phyloP scores from a whole-genome alignment of 2,888 invertebrate genomes.

The Cryptocephalus primarius region DNA sequence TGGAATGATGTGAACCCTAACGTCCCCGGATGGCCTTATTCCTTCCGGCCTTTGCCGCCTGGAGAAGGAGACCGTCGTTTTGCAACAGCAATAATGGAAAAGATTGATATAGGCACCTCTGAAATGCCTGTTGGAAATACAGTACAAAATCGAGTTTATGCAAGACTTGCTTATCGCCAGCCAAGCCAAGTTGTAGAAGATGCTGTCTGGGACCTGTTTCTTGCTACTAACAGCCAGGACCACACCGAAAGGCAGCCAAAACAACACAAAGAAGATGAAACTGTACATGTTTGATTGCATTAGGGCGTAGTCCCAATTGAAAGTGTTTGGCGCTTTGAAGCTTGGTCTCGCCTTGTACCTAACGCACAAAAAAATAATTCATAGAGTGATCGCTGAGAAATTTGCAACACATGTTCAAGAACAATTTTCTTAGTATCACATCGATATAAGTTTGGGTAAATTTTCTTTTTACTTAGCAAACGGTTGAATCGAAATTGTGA shows the following conservation, averaged over 20 bases:
- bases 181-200: slow-evolving; percentile 60
- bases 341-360: slow-evolving; percentile 43
- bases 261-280: slow-evolving; percentile 48
- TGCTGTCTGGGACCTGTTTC: slow-evolving; percentile 37
- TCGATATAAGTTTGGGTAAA: no score
- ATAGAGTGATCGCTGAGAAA: not conserved
- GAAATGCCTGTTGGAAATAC: slow-evolving; percentile 54
- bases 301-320: slow-evolving; percentile 50
- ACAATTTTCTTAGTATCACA: no score
- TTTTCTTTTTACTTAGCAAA: no score
- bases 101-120: slow-evolving; percentile 60
- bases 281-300: slow-evolving; percentile 54
- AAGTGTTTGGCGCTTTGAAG: slow-evolving; percentile 52
- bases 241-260: slow-evolving; percentile 60
- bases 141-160: slow-evolving; percentile 54
- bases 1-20: slow-evolving; percentile 66
- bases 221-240: slow-evolving; percentile 46
- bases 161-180: slow-evolving; percentile 58
- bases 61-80: slow-evolving; percentile 58
- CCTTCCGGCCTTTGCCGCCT: slow-evolving; percentile 45
- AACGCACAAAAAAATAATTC: not conserved
- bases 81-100: slow-evolving; percentile 73
- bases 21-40: slow-evolving; percentile 44
- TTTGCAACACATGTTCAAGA: no score
- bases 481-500: no score